phyloP scores from a whole-genome alignment of 1,140 invertebrate species.

The Piezodorus guildinii region DNA sequence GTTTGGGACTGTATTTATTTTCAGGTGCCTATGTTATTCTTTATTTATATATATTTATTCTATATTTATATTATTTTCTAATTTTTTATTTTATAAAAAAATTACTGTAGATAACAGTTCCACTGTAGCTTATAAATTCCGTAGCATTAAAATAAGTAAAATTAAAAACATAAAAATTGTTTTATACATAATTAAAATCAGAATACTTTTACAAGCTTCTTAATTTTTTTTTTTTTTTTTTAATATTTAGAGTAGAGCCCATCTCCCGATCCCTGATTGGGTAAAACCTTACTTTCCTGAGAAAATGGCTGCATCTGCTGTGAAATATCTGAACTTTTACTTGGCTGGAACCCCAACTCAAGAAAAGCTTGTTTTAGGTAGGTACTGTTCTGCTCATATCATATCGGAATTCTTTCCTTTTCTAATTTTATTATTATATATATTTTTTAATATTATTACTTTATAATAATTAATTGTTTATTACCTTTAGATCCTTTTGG shows the following conservation, averaged over 20 bases:
- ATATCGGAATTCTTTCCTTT: too few relatives aligned
- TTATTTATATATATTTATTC: neutral
- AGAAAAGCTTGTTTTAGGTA: neutral
- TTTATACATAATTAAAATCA: too few relatives aligned
- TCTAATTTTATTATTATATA: too few relatives aligned
- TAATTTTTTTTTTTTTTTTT: neutral
- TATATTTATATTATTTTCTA: neutral
- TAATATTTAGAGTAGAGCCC: neutral
- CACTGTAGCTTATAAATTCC: too few relatives aligned
- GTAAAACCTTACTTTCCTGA: neutral
- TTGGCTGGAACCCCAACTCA: neutral
- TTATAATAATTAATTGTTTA: neutral
- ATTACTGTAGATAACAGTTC: too few relatives aligned
- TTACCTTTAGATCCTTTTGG: too few relatives aligned
- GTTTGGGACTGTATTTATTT: neutral
- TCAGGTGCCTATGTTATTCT: neutral
- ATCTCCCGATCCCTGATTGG: conserved; percentile 1
- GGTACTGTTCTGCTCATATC: neutral
- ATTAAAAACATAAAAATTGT: too few relatives aligned
- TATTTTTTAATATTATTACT: neutral
- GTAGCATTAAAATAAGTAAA: too few relatives aligned
- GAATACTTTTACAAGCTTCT: too few relatives aligned
- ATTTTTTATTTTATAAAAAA: neutral
- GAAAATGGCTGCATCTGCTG: neutral
- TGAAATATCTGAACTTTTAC: neutral